Percentiles rank a stretch among this genome's conserved stretches.
phyloP scores from a whole-genome alignment of 1,140 invertebrate species.

The Paraescarpia echinospica region DNA sequence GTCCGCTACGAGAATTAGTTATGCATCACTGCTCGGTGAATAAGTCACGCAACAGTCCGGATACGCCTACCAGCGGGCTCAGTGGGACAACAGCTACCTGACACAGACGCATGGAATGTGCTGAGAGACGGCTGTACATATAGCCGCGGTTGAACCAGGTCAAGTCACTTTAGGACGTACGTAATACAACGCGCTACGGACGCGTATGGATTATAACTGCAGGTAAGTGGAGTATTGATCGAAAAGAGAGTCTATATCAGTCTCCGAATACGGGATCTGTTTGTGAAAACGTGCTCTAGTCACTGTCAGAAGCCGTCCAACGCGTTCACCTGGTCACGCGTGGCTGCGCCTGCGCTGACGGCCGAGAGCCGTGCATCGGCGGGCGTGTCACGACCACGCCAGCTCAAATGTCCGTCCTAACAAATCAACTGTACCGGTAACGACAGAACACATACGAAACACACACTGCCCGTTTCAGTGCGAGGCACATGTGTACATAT shows the following conservation, averaged over 20 bases:
- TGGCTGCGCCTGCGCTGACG: neutral
- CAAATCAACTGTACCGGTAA: neutral
- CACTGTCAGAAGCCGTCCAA: neutral
- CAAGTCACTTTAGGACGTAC: neutral
- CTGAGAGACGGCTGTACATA: neutral
- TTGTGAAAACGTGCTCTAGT: neutral
- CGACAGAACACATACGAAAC: neutral
- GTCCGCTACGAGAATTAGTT: neutral
- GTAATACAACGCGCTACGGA: neutral
- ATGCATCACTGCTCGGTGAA: neutral
- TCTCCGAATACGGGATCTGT: neutral
- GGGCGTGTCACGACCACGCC: neutral
- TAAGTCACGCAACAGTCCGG: neutral
- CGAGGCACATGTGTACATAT: neutral
- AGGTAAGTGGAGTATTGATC: neutral
- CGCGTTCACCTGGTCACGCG: neutral
- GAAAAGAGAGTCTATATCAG: neutral
- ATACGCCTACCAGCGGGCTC: neutral
- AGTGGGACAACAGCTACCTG: neutral
- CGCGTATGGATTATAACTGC: slow-evolving; percentile 4
- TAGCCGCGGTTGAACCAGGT: neutral
- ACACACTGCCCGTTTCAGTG: neutral
- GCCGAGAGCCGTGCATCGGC: neutral
- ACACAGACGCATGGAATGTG: neutral
- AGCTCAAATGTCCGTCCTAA: neutral